Evolutionary conservation across 2,888 invertebrate species (phyloP).

Genomic region (Venusia cambrica): DNA sequence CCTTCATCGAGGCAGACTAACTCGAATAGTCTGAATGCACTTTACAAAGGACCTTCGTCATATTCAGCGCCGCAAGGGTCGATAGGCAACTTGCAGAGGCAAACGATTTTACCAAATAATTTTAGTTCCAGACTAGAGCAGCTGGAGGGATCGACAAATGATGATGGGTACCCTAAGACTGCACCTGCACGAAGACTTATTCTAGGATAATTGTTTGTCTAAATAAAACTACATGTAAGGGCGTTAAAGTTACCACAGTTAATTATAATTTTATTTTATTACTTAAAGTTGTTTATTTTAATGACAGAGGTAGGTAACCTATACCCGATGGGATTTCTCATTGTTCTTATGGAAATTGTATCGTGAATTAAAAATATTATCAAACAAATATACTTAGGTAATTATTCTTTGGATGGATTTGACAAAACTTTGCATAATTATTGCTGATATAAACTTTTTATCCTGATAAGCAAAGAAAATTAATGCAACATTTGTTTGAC

Average conservation of each 20-base stretch:
- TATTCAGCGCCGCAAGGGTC: conserved; percentile 68
- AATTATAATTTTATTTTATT: too few species aligned
- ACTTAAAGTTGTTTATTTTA: too few species aligned
- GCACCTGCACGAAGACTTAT: conserved; percentile 50
- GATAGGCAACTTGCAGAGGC: conserved; percentile 54
- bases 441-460: too few species aligned
- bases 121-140: conserved; percentile 59
- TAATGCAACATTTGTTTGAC: too few species aligned
- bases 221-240: neutral
- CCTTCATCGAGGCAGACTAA: conserved; percentile 41
- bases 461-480: too few species aligned
- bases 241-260: neutral
- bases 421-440: too few species aligned
- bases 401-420: too few species aligned
- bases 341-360: too few species aligned
- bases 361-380: too few species aligned
- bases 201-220: conserved; percentile 27
- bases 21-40: conserved; percentile 38
- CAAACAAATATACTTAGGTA: too few species aligned
- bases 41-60: conserved; percentile 69
- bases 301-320: too few species aligned
- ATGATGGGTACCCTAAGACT: conserved; percentile 54
- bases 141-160: conserved; percentile 44
- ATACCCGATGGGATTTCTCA: too few species aligned
- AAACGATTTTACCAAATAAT: conserved; percentile 36